Conservation (phyloP, 2,797 vertebrate species). For the Aythya fuligula region DNA sequence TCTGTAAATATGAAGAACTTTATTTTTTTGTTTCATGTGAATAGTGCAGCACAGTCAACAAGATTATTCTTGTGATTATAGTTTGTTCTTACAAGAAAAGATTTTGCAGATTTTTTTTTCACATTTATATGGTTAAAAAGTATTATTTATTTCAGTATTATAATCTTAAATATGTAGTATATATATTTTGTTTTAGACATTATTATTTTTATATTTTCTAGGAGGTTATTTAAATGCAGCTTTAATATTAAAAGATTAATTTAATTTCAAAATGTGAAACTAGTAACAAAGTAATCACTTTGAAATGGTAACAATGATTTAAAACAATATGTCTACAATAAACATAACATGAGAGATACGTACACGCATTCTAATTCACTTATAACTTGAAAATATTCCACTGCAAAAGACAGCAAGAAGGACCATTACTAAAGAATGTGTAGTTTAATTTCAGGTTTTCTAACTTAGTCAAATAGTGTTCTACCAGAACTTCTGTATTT, state of each 20-base stretch:
- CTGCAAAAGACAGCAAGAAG: not conserved
- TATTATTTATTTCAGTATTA: not conserved
- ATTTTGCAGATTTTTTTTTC: not conserved
- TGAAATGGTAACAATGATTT: not conserved
- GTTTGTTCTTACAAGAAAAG: not conserved
- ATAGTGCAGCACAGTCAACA: not conserved
- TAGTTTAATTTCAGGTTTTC: not conserved
- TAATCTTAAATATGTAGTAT: not conserved
- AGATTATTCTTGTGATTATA: not conserved
- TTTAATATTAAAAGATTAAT: not conserved
- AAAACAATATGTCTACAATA: not conserved
- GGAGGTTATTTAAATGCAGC: not conserved
- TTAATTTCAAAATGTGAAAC: not conserved
- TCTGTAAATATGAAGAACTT: not conserved
- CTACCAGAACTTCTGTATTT: not conserved
- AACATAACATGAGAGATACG: not conserved
- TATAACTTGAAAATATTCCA: not conserved
- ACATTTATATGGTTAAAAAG: not conserved
- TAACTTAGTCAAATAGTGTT: not conserved
- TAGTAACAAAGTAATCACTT: not conserved
- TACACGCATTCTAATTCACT: not conserved
- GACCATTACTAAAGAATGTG: not conserved
- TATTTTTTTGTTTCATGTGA: not conserved
- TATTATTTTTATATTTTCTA: not conserved
- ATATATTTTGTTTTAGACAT: not conserved